Base-by-base conservation (phyloP, 2,797 vertebrate genomes). In the Mus caroli region DNA sequence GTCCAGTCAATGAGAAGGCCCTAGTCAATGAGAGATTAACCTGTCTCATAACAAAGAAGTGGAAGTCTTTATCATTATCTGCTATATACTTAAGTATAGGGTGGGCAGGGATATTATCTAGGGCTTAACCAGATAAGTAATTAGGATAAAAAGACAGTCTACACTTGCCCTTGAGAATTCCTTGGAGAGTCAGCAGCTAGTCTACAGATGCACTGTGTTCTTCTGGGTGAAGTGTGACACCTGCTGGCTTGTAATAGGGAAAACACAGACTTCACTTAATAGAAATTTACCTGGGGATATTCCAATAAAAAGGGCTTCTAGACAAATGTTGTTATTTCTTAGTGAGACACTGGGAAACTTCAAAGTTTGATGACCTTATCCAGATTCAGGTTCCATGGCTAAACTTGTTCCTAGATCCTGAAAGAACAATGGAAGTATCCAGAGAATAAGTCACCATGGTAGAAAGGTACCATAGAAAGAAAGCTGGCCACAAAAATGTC, bases 151-250 rank as follows among this genome's bases (percentile, higher is more conserved):
- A 58, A 67, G 9, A 91, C 15, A 56, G 71, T 28, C 52, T 58
- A 3, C 46, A 52, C 14, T 34, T 34, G 52, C 40, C 12, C 15
- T 62, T 52, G 19, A 43, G 95, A 93, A 94, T 60, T 80, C 34
- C 69, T 1, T 20, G 62, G 46, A 83, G 20, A 5, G 87, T 17
- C 94, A 69, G 90, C 91, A 10, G 40, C 90, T 96, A 94, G 15
- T 3, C 2, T 12, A 0, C 5, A 58, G 26, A n/a, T 13, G 4
- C 28, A 13, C 0, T 5, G 3, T 31, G 52, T 26, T 96, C 93
- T 98, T 98, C 96, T 98, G 92, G 96, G 71, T 96, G 97, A 98
- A 98, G 88, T 95, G 94, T 96, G 98, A 98, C 98, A 98, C 94
- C 98, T 98, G 95, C 96, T 98, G 98, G 98, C 62, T 96, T 84